Evolutionary conservation across 2,113 vertebrate species (phyloP).

Genomic region (Chroicocephalus ridibundus): DNA sequence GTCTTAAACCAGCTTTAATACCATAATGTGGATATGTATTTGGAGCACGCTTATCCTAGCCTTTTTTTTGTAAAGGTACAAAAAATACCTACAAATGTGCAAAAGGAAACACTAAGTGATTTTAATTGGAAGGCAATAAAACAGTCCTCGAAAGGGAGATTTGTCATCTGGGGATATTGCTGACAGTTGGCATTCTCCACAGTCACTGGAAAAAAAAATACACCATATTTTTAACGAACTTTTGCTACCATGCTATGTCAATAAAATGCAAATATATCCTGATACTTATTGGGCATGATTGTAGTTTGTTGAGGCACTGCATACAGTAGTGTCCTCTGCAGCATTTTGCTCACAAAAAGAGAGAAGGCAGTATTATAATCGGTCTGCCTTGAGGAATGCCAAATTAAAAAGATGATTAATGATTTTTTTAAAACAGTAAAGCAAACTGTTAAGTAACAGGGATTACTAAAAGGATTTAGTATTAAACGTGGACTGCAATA

Average conservation of each 20-base stretch:
- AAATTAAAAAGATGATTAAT: neutral
- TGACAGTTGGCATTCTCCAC: neutral
- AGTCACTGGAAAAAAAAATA: neutral
- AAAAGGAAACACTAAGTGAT: neutral
- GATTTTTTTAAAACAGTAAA: neutral
- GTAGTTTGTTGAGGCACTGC: neutral
- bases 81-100: neutral
- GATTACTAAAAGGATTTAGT: neutral
- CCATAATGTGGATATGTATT: neutral
- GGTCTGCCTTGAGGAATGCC: neutral
- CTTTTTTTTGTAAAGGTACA: neutral
- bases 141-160: neutral
- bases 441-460: neutral
- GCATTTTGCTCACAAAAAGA: neutral
- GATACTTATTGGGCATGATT: rapidly evolving
- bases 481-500: neutral
- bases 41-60: neutral
- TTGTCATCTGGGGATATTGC: neutral
- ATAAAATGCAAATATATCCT: neutral
- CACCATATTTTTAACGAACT: neutral
- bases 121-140: neutral
- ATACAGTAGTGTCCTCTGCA: neutral
- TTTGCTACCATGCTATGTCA: neutral
- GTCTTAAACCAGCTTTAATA: neutral
- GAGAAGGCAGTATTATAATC: neutral